Conservation (phyloP, 2,888 invertebrate genomes). For the Furcula furcula region DNA sequence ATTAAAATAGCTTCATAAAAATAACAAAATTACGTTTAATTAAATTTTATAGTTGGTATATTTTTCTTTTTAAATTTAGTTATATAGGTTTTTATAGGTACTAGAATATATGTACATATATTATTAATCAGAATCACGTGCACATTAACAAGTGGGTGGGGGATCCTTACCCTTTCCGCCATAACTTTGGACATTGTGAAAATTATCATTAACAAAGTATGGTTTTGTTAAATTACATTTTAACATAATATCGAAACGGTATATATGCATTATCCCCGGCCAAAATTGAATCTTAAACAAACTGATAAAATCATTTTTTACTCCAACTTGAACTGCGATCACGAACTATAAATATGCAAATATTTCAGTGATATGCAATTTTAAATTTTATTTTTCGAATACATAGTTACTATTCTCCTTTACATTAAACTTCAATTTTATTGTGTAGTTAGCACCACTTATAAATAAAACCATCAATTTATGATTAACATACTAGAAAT, state of each 20-base stretch:
- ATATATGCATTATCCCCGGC: conserved; percentile 45
- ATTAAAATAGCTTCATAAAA: too few relatives aligned
- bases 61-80: too few relatives aligned
- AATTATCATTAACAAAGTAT: conserved; percentile 63
- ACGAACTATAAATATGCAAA: neutral
- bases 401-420: neutral
- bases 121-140: conserved; percentile 38
- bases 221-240: neutral
- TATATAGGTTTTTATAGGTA: neutral
- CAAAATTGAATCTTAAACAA: conserved; percentile 11
- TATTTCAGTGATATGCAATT: conserved; percentile 14
- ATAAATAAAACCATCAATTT: neutral
- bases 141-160: conserved; percentile 72
- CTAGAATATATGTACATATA: conserved; percentile 1
- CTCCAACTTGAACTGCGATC: neutral
- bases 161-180: conserved; percentile 74
- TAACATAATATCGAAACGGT: neutral
- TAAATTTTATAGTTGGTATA: too few relatives aligned
- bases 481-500: conserved; percentile 1
- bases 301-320: too few relatives aligned
- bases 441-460: neutral
- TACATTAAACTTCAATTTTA: neutral
- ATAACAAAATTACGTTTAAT: too few relatives aligned
- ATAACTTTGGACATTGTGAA: conserved; percentile 76
- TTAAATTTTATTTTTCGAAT: neutral